A percentile compares a stretch with the other conserved stretches of the same genome.
These are phyloP conservation scores for Scylla paramamosain DNA, from an alignment of 1,140 invertebrate species.

Conservation along the genomic window DNA sequence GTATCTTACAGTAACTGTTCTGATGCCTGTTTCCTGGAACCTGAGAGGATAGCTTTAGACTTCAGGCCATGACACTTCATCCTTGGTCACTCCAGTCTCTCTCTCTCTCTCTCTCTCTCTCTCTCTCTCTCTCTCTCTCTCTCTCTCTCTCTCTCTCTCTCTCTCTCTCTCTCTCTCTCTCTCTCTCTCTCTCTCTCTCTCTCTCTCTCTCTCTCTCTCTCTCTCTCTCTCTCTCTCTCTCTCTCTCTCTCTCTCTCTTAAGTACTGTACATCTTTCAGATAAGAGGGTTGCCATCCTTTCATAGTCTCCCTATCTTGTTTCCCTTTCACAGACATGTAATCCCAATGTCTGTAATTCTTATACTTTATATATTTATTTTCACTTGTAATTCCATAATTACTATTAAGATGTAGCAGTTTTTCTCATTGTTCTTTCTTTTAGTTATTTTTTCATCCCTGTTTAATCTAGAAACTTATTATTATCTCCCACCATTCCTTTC, in stretches of 20 bases:
- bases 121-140: too few relatives aligned
- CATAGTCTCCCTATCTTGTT: too few relatives aligned
- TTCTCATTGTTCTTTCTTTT: background rate
- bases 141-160: background rate
- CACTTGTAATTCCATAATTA: too few relatives aligned
- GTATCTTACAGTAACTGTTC: slow-evolving; percentile 79
- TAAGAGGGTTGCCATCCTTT: too few relatives aligned
- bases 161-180: background rate
- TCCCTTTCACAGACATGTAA: too few relatives aligned
- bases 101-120: background rate
- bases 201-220: slow-evolving; percentile 33
- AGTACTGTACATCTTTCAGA: too few relatives aligned
- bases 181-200: background rate
- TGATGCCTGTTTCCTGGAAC: slow-evolving; percentile 7
- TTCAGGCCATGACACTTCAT: background rate
- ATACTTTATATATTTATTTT: too few relatives aligned
- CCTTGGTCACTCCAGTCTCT: background rate
- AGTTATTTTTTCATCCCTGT: background rate
- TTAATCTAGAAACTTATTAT: background rate
- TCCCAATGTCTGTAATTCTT: too few relatives aligned
- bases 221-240: background rate
- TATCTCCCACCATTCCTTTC: background rate
- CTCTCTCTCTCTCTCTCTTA: slow-evolving; percentile 26
- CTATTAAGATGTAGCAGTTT: background rate
- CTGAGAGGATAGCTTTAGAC: background rate